Evolutionary conservation across 2,888 invertebrate species (phyloP), one percentile per base, ranked within the genome.

Genomic region (Aproaerema taeniolella): DNA sequence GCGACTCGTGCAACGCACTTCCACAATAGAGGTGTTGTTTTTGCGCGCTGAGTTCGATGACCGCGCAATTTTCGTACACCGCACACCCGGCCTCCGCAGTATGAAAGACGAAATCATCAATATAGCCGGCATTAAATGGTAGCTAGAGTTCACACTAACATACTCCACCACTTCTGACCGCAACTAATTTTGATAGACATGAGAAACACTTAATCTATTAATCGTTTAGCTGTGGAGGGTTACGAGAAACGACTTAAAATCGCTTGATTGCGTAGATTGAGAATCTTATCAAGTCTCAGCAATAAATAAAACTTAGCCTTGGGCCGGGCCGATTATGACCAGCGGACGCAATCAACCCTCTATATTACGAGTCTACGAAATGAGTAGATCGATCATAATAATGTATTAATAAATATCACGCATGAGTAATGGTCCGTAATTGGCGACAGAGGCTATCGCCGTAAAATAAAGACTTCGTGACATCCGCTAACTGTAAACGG

Each of bases 371-470:
- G n/a, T n/a, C n/a, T 14, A 7, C n/a, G 12, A 39, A 11, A 38
- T 34, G 20, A 20, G 11, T 33, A 29, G 13, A 38, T 36, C 10
- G 42, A 31, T 39, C 31, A 39, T 33, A 43, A 39, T 53, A 53
- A 52, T 62, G 67, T 72, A 73, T 76, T 68, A 72, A 75, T 79
- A 73, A 72, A 65, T 73, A 73, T 71, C 71, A 78, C 73, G 75
- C 58, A 61, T 79, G 74, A 77, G 68, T 77, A 77, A 80, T 79
- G 74, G 55, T 55, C 78, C 77, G 54, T 83, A 83, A 78, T 82
- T 79, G 83, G 81, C 54, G 64, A 67, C 78, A 69, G 67, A 67
- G 68, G 73, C 73, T 78, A 78, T 81, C 78, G 71, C 67, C 62
- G 66, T 62, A 58, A 66, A 77, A 70, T 75, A 65, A 77, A 73